These are phyloP conservation scores for Arenaria interpres DNA, from an alignment of 2,113 vertebrate species.

Conservation along the genomic window DNA sequence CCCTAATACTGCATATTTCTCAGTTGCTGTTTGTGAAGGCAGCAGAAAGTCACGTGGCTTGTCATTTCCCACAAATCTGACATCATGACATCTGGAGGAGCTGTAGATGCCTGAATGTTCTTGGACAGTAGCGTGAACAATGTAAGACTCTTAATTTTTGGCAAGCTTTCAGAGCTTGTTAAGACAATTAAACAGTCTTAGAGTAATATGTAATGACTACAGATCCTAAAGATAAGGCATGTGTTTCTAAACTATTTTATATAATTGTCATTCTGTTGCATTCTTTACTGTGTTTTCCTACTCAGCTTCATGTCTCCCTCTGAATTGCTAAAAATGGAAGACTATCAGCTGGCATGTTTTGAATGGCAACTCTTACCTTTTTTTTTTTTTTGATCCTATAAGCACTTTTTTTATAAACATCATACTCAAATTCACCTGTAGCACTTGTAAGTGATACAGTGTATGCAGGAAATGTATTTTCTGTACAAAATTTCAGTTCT, in stretches of 20 bases:
- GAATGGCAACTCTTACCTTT: not conserved
- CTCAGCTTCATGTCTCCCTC: not conserved
- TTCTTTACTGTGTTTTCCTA: not conserved
- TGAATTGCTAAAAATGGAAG: not conserved
- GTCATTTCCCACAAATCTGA: slow-evolving; percentile 23
- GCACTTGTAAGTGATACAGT: not conserved
- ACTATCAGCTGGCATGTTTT: not conserved
- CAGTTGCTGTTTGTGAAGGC: not conserved
- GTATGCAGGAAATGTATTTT: not conserved
- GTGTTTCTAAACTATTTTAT: not conserved
- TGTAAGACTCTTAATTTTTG: not conserved
- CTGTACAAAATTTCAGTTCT: not conserved
- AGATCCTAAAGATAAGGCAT: not conserved
- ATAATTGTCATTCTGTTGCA: not conserved
- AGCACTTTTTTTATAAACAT: not conserved
- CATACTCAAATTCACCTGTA: not conserved
- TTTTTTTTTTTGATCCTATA: not conserved
- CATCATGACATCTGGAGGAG: slow-evolving; percentile 52
- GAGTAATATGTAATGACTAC: not conserved
- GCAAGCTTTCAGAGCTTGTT: slow-evolving; percentile 16
- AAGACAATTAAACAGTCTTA: not conserved
- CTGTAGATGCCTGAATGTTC: not conserved
- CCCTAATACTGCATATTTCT: not conserved
- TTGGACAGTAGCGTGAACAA: not conserved
- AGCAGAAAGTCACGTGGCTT: not conserved